Conservation (phyloP, 2,797 vertebrate genomes). For the Iguana delicatissima region DNA sequence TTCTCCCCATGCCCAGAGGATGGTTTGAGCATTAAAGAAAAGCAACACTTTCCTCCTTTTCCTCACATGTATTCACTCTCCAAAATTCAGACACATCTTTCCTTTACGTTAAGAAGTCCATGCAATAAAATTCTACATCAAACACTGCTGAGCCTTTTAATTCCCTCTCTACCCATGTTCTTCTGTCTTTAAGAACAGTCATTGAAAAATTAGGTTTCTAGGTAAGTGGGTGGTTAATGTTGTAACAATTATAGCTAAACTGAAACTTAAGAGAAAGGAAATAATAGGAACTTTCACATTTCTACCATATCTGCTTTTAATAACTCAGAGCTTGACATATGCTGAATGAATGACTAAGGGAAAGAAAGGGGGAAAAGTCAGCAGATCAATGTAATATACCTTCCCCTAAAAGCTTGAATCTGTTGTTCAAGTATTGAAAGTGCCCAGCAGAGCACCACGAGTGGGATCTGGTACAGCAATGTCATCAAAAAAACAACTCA, state of each 20-base stretch:
- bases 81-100: constrained; percentile 68
- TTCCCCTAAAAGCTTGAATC: constrained; percentile 79
- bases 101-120: constrained; percentile 59
- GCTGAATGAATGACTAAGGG: constrained; percentile 61
- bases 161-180: constrained; percentile 66
- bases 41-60: constrained; percentile 62
- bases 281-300: constrained; percentile 74
- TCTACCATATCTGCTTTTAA: constrained; percentile 65
- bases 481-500: constrained; percentile 70
- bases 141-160: constrained; percentile 65
- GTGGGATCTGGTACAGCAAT: constrained; percentile 71
- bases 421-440: constrained; percentile 84
- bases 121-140: constrained; percentile 57
- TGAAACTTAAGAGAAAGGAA: neutral
- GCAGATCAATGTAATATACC: constrained; percentile 75
- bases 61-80: constrained; percentile 72
- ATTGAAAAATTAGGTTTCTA: constrained; percentile 42
- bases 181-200: constrained; percentile 58
- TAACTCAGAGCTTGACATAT: constrained; percentile 58
- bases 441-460: constrained; percentile 70
- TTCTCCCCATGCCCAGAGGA: constrained; percentile 73
- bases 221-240: constrained; percentile 63
- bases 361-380: constrained; percentile 68
- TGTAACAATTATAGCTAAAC: constrained; percentile 66
- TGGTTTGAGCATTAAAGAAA: constrained; percentile 80